Conservation (phyloP, 2,888 invertebrate genomes). For the Cheilosia vulpina region DNA sequence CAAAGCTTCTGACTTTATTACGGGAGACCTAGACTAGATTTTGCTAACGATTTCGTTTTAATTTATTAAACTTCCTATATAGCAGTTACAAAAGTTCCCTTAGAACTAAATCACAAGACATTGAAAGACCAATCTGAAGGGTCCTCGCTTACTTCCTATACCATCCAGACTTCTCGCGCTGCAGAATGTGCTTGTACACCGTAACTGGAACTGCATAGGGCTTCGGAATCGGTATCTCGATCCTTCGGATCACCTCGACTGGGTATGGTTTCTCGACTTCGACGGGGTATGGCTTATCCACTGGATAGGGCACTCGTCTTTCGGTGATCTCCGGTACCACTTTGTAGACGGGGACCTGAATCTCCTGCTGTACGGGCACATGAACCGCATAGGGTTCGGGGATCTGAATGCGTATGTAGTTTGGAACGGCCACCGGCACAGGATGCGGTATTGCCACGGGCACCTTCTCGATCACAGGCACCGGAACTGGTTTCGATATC, state of each 20-base stretch:
- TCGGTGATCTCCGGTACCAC: slow-evolving; percentile 89
- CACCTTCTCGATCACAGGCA: slow-evolving; percentile 89
- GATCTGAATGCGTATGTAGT: slow-evolving; percentile 87
- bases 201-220: slow-evolving; percentile 90
- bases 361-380: slow-evolving; percentile 88
- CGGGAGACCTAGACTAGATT: too few relatives aligned
- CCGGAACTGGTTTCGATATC: slow-evolving; percentile 88
- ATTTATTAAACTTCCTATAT: slow-evolving; percentile 1
- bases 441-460: slow-evolving; percentile 90
- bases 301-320: slow-evolving; percentile 89
- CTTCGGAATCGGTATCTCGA: slow-evolving; percentile 88
- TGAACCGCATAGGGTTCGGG: slow-evolving; percentile 91
- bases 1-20: too few relatives aligned
- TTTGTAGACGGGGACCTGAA: slow-evolving; percentile 90
- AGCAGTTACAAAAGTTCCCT: background rate
- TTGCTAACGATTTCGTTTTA: background rate
- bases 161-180: slow-evolving; percentile 83
- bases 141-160: background rate
- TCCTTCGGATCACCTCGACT: slow-evolving; percentile 90
- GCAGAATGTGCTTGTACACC: slow-evolving; percentile 90
- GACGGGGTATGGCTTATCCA: slow-evolving; percentile 88
- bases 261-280: slow-evolving; percentile 90
- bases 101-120: slow-evolving; percentile 67
- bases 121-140: slow-evolving; percentile 1
- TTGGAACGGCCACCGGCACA: slow-evolving; percentile 88